Evolutionary conservation across 1,140 invertebrate genomes (phyloP).

Genomic region (Megathymus violae): DNA sequence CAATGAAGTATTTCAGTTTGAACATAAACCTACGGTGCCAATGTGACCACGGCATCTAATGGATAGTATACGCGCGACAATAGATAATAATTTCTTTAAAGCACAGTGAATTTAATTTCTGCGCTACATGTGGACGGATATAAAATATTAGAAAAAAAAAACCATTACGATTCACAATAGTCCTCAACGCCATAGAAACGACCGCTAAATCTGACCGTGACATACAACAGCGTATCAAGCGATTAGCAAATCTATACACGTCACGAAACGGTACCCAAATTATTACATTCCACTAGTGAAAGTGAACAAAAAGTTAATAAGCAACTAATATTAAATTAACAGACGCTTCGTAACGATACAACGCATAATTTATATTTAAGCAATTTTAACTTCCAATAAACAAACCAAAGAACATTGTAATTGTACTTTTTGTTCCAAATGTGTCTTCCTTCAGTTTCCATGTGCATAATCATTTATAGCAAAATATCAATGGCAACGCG

Average conservation of each 20-base stretch:
- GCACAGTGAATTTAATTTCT: too few species aligned
- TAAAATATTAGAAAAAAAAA: neutral
- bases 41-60: neutral
- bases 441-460: slow-evolving; percentile 63
- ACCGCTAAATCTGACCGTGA: neutral
- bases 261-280: slow-evolving; percentile 69
- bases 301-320: slow-evolving; percentile 57
- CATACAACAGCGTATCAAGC: neutral
- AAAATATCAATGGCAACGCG: slow-evolving; percentile 47
- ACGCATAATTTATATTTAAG: slow-evolving; percentile 33
- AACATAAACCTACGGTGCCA: slow-evolving; percentile 13
- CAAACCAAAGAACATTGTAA: slow-evolving; percentile 37
- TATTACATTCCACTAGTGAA: slow-evolving; percentile 62
- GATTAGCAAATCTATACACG: slow-evolving; percentile 39
- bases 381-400: slow-evolving; percentile 16
- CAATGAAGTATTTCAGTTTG: slow-evolving; percentile 49
- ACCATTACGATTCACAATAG: neutral
- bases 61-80: neutral
- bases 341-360: slow-evolving; percentile 24
- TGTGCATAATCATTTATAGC: slow-evolving; percentile 64
- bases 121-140: neutral
- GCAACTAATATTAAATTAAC: slow-evolving; percentile 64
- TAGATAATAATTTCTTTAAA: neutral
- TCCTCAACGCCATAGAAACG: neutral
- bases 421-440: slow-evolving; percentile 66